Percentiles rank a stretch among this genome's conserved stretches.
Evolutionary conservation across 2,888 invertebrate genomes (phyloP).

Genomic region (Protophormia terraenovae): DNA sequence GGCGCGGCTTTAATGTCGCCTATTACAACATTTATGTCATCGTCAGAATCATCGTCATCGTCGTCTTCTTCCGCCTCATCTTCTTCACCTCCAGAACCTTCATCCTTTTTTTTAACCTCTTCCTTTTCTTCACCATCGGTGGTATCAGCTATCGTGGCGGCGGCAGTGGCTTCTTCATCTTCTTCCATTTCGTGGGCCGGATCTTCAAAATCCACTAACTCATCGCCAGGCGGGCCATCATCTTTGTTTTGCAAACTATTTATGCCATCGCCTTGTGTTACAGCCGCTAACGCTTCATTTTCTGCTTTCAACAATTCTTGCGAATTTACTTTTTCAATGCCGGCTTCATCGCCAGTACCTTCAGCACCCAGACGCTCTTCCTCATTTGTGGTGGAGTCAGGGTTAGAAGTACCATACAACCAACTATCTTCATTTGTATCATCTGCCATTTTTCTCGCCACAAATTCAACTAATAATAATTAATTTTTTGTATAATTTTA

Average conservation of each 20-base stretch:
- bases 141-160: constrained; percentile 73
- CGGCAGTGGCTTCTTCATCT: constrained; percentile 75
- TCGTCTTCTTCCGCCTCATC: constrained; percentile 86
- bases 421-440: constrained; percentile 91
- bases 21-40: constrained; percentile 95
- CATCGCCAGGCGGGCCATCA: constrained; percentile 67
- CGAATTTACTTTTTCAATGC: constrained; percentile 70
- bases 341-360: constrained; percentile 75
- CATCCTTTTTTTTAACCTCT: constrained; percentile 73
- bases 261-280: constrained; percentile 69
- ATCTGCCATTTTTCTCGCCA: constrained; percentile 77
- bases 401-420: constrained; percentile 91
- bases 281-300: constrained; percentile 71
- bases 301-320: constrained; percentile 59
- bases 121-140: constrained; percentile 64
- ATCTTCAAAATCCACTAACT: constrained; percentile 77
- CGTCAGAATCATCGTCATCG: constrained; percentile 84
- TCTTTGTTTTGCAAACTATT: constrained; percentile 70
- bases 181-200: constrained; percentile 80
- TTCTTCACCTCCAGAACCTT: constrained; percentile 88
- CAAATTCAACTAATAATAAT: neutral
- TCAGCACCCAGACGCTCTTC: constrained; percentile 68
- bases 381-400: constrained; percentile 80
- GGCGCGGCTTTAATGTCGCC: constrained; percentile 92
- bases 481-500: neutral